Percentiles rank a stretch among this genome's conserved stretches.
Evolutionary conservation across 2,113 vertebrate species (phyloP).

Genomic region (Eidolon helvum): DNA sequence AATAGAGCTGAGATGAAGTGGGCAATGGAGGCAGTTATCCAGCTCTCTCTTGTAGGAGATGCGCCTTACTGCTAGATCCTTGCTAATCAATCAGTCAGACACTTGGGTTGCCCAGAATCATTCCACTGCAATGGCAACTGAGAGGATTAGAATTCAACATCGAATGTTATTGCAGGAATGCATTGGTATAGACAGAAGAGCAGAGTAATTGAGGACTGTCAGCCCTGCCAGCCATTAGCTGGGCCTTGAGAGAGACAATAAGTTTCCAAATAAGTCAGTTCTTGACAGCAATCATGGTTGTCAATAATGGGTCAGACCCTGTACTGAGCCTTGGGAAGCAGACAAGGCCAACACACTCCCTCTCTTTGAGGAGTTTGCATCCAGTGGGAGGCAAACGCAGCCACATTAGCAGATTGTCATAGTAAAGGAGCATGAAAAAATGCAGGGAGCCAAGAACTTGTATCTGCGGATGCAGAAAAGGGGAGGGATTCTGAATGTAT

Average conservation of each 20-base stretch:
- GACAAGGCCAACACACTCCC: not conserved
- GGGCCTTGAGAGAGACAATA: not conserved
- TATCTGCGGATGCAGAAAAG: not conserved
- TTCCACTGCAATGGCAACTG: not conserved
- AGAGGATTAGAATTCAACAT: not conserved
- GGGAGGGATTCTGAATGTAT: not conserved
- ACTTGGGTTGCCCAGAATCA: not conserved
- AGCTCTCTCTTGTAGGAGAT: not conserved
- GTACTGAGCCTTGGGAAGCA: not conserved
- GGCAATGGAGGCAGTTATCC: not conserved
- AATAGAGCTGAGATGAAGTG: not conserved
- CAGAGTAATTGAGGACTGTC: not conserved
- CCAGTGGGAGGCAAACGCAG: not conserved
- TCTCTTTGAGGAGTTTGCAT: not conserved
- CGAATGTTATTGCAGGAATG: not conserved
- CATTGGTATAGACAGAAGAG: not conserved
- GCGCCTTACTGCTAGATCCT: not conserved
- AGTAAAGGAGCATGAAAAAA: not conserved
- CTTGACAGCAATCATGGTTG: not conserved
- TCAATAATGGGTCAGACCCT: not conserved
- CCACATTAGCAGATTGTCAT: not conserved
- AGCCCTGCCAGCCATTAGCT: not conserved
- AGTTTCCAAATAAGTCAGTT: not conserved
- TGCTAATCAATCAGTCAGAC: not conserved
- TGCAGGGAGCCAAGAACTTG: not conserved